Percentiles rank a stretch among this genome's conserved stretches.
Evolutionary conservation across 2,888 invertebrate genomes (phyloP).

Genomic region (Trichacis sp.): DNA sequence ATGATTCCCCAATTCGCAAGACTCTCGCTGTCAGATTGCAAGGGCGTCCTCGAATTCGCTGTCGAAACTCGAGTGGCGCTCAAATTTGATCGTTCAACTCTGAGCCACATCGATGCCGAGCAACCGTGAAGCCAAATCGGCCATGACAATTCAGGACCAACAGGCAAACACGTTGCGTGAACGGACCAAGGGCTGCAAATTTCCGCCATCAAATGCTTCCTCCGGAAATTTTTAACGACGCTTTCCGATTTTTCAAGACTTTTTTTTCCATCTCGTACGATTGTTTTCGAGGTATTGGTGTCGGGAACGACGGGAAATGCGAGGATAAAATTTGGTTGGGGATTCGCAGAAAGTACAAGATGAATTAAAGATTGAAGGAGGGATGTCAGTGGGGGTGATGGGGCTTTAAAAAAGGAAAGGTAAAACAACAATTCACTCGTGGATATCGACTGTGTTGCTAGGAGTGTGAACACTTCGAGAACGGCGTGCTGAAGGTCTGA

Average conservation of each 20-base stretch:
- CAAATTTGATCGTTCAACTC: conserved; percentile 65
- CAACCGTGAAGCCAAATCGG: conserved; percentile 76
- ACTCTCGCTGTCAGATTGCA: conserved; percentile 62
- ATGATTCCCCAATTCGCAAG: conserved; percentile 66
- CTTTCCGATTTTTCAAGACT: conserved; percentile 61
- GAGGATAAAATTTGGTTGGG: conserved; percentile 73
- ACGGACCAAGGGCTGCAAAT: conserved; percentile 67
- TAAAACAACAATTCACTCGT: conserved; percentile 73
- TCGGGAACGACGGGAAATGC: conserved; percentile 69
- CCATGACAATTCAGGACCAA: conserved; percentile 70
- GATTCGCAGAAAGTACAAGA: conserved; percentile 70
- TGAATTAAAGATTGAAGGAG: conserved; percentile 71
- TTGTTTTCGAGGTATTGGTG: conserved; percentile 22
- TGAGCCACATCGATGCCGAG: conserved; percentile 73
- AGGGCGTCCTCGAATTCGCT: conserved; percentile 42
- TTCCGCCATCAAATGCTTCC: conserved; percentile 59
- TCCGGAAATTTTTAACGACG: conserved; percentile 62
- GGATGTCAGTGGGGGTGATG: conserved; percentile 72
- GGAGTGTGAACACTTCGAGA: conserved; percentile 74
- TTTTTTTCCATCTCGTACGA: conserved; percentile 48
- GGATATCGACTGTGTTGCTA: conserved; percentile 72
- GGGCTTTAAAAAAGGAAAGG: conserved; percentile 73
- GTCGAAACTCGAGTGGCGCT: conserved; percentile 43
- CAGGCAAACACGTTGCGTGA: conserved; percentile 62
- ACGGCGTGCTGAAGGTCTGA: conserved; percentile 77